Percentiles rank a stretch among this genome's conserved stretches.
Conservation (phyloP, 2,888 invertebrate species). For the Drosophila niveifrons region DNA sequence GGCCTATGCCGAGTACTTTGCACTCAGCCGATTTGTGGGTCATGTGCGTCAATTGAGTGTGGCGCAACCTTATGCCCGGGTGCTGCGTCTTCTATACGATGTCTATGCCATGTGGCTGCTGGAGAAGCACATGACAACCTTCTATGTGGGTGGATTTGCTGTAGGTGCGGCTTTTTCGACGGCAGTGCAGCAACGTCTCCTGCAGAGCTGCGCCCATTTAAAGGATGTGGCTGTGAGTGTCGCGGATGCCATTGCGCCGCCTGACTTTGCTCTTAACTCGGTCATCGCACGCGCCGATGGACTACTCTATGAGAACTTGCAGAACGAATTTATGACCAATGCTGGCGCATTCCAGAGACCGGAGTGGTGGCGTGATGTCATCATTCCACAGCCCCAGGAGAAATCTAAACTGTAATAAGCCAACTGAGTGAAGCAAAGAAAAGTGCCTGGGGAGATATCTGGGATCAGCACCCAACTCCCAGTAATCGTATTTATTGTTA, state of each 20-base stretch:
- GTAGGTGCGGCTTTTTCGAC: constrained; percentile 87
- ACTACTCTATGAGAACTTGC: constrained; percentile 88
- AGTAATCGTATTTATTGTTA: constrained; percentile 39
- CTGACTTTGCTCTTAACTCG: constrained; percentile 95
- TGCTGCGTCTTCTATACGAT: constrained; percentile 86
- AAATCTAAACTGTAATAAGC: constrained; percentile 77
- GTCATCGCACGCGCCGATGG: constrained; percentile 94
- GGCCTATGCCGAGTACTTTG: constrained; percentile 91
- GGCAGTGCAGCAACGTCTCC: constrained; percentile 89
- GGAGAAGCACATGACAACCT: constrained; percentile 90
- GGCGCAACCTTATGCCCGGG: constrained; percentile 77
- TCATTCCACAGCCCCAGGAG: constrained; percentile 77
- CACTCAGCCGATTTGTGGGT: constrained; percentile 84
- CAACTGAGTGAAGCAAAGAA: not conserved
- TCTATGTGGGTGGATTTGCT: constrained; percentile 88
- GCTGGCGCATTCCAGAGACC: constrained; percentile 90
- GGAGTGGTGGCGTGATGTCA: constrained; percentile 90
- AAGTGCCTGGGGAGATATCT: constrained; percentile 62
- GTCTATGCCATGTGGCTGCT: constrained; percentile 88
- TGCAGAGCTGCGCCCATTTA: constrained; percentile 89
- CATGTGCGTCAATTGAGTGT: constrained; percentile 83
- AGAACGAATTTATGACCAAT: constrained; percentile 90
- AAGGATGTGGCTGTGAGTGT: constrained; percentile 91
- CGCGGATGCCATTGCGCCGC: constrained; percentile 94
- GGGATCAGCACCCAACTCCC: not conserved